These are phyloP conservation scores for Lobophora halterata DNA, from an alignment of 2,888 invertebrate genomes.

Conservation along the genomic window DNA sequence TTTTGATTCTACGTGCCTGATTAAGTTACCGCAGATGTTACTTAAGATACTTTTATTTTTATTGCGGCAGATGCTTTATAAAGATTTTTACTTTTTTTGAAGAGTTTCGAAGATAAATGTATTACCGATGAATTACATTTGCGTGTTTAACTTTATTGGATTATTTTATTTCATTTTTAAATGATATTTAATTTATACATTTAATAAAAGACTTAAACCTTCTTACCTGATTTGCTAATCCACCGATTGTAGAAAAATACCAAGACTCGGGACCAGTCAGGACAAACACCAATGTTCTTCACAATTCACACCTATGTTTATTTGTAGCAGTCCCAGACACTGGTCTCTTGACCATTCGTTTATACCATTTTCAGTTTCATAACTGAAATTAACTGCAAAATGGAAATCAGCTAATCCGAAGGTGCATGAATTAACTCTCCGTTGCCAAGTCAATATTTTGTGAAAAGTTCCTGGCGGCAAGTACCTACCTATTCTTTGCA, in stretches of 20 bases:
- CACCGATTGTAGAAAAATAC: no score
- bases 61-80: slow-evolving; percentile 26
- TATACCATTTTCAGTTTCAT: no score
- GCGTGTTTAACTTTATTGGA: slow-evolving; percentile 4
- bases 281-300: no score
- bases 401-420: neutral
- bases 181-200: no score
- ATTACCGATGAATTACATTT: slow-evolving; percentile 5
- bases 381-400: no score
- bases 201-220: no score
- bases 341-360: no score
- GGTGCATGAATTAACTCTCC: slow-evolving; percentile 8
- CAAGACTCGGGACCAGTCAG: no score
- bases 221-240: no score
- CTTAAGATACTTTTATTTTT: slow-evolving; percentile 35
- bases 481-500: slow-evolving; percentile 16
- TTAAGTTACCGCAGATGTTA: slow-evolving; percentile 43
- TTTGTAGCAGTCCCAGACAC: no score
- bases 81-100: slow-evolving; percentile 21
- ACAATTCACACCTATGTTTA: no score
- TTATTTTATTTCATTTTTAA: neutral
- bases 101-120: slow-evolving; percentile 10
- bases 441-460: slow-evolving; percentile 13
- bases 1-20: slow-evolving; percentile 51
- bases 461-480: slow-evolving; percentile 14